Percentiles rank a stretch among this genome's conserved stretches.
Evolutionary conservation across 2,888 invertebrate genomes (phyloP).

Genomic region (Cantharis nigra): DNA sequence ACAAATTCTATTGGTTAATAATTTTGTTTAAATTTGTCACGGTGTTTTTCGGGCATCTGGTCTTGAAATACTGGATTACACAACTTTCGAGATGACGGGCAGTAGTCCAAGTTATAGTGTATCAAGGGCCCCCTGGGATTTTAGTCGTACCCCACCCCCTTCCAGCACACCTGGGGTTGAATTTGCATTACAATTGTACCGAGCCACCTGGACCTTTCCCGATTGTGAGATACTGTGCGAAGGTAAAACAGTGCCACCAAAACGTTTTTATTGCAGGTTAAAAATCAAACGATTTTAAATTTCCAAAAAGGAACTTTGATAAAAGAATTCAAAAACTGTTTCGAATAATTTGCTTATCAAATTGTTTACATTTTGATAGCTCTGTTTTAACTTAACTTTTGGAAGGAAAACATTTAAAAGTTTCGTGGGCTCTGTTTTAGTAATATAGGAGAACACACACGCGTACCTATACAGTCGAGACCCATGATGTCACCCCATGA

Average conservation of each 20-base stretch:
- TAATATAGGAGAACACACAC: slow-evolving; percentile 27
- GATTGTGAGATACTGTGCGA: slow-evolving; percentile 34
- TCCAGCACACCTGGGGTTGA: slow-evolving; percentile 41
- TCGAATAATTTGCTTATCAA: background rate
- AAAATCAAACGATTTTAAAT: background rate
- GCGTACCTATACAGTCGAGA: slow-evolving; percentile 28
- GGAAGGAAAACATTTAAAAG: background rate
- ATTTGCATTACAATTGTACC: slow-evolving; percentile 44
- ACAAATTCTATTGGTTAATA: background rate
- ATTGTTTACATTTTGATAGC: background rate
- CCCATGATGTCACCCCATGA: slow-evolving; percentile 37
- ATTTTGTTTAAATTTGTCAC: background rate
- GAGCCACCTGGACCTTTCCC: slow-evolving; percentile 43
- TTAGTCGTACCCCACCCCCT: slow-evolving; percentile 32
- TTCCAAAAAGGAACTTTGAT: background rate
- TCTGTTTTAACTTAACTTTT: background rate
- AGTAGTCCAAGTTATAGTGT: slow-evolving; percentile 31
- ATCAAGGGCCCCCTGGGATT: slow-evolving; percentile 30
- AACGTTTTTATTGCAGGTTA: background rate
- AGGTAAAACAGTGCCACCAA: slow-evolving; percentile 25
- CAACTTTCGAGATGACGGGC: slow-evolving; percentile 21
- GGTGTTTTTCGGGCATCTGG: slow-evolving; percentile 1
- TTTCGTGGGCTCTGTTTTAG: slow-evolving; percentile 9
- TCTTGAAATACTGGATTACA: slow-evolving; percentile 7
- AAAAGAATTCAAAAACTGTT: background rate